These are phyloP conservation scores for Liasis olivaceus DNA, from an alignment of 2,797 vertebrate genomes.

Conservation along the genomic window DNA sequence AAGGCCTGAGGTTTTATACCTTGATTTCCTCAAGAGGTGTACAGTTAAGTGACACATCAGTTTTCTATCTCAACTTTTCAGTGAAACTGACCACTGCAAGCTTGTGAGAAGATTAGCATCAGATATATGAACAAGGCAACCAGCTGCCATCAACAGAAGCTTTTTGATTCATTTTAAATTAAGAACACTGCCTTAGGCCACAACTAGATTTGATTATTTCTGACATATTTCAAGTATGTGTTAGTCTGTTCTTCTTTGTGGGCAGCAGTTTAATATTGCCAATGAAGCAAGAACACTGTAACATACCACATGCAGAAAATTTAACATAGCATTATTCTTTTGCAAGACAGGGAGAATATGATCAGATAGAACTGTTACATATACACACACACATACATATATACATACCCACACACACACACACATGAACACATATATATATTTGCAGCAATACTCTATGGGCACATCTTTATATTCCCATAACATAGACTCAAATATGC, in stretches of 20 bases:
- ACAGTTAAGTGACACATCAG: not conserved
- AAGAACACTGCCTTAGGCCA: conserved; percentile 63
- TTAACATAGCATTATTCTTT: not conserved
- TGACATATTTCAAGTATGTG: conserved; percentile 56
- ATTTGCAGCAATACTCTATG: not conserved
- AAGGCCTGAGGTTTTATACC: not conserved
- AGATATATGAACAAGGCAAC: conserved; percentile 28
- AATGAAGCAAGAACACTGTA: not conserved
- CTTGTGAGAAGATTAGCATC: conserved; percentile 39
- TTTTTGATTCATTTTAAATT: conserved; percentile 70
- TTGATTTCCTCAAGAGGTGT: conserved; percentile 15
- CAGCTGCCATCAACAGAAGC: conserved; percentile 46
- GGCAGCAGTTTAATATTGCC: not conserved
- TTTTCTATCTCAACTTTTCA: conserved; percentile 14
- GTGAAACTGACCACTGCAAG: conserved; percentile 15
- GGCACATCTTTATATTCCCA: too few species aligned
- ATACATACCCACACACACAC: not conserved
- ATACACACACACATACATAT: not conserved
- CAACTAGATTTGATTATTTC: conserved; percentile 63
- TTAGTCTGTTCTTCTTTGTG: conserved; percentile 47
- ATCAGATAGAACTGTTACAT: not conserved
- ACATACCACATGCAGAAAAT: accelerated
- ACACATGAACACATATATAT: not conserved
- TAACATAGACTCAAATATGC: not conserved
- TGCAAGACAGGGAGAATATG: not conserved